Conservation (phyloP, 2,113 vertebrate genomes). For the Tiliqua scincoides region DNA sequence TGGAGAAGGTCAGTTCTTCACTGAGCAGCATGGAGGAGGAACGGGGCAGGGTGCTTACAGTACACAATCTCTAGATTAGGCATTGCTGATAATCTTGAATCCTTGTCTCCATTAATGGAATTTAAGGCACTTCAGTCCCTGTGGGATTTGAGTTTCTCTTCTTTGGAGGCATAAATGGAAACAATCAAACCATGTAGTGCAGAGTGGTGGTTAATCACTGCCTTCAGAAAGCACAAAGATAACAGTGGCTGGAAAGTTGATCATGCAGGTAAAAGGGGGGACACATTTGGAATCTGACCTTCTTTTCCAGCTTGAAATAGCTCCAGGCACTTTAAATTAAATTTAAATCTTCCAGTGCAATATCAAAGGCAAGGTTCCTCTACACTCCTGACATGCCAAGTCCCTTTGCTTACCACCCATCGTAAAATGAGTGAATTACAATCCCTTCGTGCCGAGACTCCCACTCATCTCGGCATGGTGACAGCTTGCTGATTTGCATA, state of each 20-base stretch:
- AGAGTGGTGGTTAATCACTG: not conserved
- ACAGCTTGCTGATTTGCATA: conserved; percentile 49
- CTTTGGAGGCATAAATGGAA: not conserved
- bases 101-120: not conserved
- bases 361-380: conserved; percentile 9
- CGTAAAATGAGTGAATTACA: conserved; percentile 45
- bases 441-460: conserved; percentile 32
- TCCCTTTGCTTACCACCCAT: conserved; percentile 41
- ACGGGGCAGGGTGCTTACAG: no score
- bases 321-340: conserved; percentile 23
- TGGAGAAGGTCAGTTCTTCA: not conserved
- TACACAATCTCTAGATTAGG: not conserved
- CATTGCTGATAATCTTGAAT: not conserved
- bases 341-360: not conserved
- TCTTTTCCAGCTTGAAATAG: conserved; percentile 16
- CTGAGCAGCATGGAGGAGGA: no score
- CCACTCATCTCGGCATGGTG: conserved; percentile 21
- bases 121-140: not conserved
- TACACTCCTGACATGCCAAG: not conserved
- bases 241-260: not conserved
- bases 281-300: not conserved
- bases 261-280: not conserved
- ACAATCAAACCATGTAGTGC: not conserved
- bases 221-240: not conserved
- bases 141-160: not conserved